phyloP scores from a whole-genome alignment of 1,140 invertebrate species.

The Trichonephila clavipes region DNA sequence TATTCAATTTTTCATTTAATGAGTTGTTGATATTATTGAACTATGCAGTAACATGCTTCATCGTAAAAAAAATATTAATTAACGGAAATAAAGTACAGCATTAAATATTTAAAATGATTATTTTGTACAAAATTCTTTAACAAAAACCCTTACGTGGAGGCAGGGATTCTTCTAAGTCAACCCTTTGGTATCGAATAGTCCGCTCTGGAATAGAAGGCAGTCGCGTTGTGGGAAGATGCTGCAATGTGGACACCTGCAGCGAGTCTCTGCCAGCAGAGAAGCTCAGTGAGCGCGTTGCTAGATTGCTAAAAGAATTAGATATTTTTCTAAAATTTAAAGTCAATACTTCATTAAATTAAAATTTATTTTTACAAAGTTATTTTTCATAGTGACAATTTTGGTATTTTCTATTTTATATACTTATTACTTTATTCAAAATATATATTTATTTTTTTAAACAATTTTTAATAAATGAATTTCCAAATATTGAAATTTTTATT shows the following conservation, averaged over 20 bases:
- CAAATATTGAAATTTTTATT: not conserved
- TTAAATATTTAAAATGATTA: no score
- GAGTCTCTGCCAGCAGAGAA: constrained; percentile 63
- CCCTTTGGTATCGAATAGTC: constrained; percentile 84
- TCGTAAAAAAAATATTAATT: no score
- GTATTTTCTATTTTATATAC: no score
- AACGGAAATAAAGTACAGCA: no score
- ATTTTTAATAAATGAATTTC: not conserved
- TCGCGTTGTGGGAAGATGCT: constrained; percentile 84
- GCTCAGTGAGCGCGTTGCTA: constrained; percentile 50
- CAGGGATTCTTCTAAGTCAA: constrained; percentile 87
- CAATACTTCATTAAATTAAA: no score
- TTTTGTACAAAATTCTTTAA: not conserved
- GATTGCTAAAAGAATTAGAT: not conserved
- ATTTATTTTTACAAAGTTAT: no score
- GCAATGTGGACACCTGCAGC: constrained; percentile 57
- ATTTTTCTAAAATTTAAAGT: no score
- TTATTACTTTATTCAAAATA: no score
- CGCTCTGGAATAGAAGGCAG: constrained; percentile 91
- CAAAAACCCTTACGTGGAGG: constrained; percentile 86
- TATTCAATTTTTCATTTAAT: no score
- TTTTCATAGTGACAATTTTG: no score
- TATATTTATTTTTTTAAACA: not conserved
- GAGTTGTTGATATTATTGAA: no score
- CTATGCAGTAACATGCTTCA: no score